A percentile compares a stretch with the other conserved stretches of the same genome.
Conservation (phyloP, 2,888 invertebrate genomes). For the Balanococcus diminutus region DNA sequence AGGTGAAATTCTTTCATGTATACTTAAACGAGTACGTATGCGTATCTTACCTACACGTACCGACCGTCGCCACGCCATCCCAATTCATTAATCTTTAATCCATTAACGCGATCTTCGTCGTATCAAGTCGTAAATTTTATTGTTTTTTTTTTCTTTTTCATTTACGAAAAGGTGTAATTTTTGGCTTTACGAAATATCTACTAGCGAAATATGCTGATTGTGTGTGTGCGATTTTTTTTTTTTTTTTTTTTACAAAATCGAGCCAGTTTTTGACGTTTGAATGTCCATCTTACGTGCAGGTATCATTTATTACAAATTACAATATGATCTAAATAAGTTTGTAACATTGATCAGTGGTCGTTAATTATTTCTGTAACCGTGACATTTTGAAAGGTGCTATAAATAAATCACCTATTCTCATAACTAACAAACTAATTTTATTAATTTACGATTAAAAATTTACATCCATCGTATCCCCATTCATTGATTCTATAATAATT, state of each 20-base stretch:
- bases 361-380: too few relatives aligned
- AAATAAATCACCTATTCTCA: too few relatives aligned
- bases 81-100: conserved; percentile 3
- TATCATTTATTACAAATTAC: too few relatives aligned
- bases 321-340: too few relatives aligned
- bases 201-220: neutral
- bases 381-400: too few relatives aligned
- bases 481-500: too few relatives aligned
- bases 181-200: neutral
- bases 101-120: conserved; percentile 6
- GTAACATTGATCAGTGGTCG: too few relatives aligned
- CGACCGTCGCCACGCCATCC: neutral
- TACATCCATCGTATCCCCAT: too few relatives aligned
- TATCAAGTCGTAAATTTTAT: conserved; percentile 36
- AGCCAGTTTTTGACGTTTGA: neutral
- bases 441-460: too few relatives aligned
- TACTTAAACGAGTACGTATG: neutral
- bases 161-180: neutral
- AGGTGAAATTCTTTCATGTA: conserved; percentile 35
- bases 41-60: neutral
- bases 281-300: neutral
- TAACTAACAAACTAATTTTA: too few relatives aligned
- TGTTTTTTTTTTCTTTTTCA: conserved; percentile 6
- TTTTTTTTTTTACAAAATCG: neutral
- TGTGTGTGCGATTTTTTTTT: neutral